Conservation (phyloP, 2,888 invertebrate genomes). For the Ernsta delagoae region DNA sequence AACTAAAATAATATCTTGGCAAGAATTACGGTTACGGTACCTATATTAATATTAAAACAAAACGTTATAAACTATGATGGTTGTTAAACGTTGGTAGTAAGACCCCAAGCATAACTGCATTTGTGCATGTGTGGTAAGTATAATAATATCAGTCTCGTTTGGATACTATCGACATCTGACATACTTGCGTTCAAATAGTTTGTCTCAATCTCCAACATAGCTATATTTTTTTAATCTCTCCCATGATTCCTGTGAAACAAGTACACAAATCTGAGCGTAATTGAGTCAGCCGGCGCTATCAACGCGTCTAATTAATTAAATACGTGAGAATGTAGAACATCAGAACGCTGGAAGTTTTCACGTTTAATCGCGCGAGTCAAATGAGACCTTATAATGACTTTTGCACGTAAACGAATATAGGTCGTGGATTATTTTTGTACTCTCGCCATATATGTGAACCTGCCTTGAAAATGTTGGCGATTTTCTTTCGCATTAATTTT, state of each 20-base stretch:
- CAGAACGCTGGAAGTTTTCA: constrained; percentile 44
- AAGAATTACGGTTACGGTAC: no score
- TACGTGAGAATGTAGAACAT: constrained; percentile 42
- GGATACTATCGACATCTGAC: no score
- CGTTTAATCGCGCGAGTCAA: constrained; percentile 35
- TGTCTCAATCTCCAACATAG: no score
- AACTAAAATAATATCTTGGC: no score
- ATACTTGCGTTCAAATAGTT: no score
- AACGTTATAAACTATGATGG: no score
- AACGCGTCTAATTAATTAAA: constrained; percentile 47
- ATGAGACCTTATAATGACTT: constrained; percentile 34
- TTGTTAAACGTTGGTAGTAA: no score
- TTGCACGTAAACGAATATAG: constrained; percentile 23
- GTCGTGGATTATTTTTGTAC: constrained; percentile 13
- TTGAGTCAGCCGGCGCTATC: constrained; percentile 39
- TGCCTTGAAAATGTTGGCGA: background rate
- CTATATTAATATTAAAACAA: no score
- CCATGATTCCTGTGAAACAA: background rate
- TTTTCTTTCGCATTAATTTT: background rate
- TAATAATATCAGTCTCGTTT: no score
- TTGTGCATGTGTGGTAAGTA: no score
- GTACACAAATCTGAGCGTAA: constrained; percentile 37
- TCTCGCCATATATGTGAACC: background rate
- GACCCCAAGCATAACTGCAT: no score
- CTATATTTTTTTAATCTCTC: no score